A percentile compares a stretch with the other conserved stretches of the same genome.
phyloP scores from a whole-genome alignment of 2,113 vertebrate species.

The Chrysochloris asiatica region DNA sequence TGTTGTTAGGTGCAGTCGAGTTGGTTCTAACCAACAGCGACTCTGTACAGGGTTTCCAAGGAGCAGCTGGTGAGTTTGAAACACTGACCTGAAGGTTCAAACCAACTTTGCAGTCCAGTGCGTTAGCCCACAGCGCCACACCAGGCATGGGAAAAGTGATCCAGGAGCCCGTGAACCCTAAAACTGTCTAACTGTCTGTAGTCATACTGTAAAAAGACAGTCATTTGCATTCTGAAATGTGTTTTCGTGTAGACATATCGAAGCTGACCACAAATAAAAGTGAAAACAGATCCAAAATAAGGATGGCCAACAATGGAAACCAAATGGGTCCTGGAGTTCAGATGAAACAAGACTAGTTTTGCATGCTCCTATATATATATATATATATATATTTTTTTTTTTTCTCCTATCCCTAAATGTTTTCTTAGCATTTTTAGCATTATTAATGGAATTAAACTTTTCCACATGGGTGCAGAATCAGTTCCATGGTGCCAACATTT shows the following conservation, averaged over 20 bases:
- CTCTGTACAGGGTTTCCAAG: no score
- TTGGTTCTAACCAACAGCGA: no score
- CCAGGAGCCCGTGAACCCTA: conserved; percentile 73
- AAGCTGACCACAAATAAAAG: conserved; percentile 76
- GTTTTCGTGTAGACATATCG: conserved; percentile 76
- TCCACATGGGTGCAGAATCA: conserved; percentile 66
- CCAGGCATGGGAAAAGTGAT: conserved; percentile 71
- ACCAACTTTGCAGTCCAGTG: no score
- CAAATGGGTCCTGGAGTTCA: conserved; percentile 69
- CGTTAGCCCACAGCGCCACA: no score
- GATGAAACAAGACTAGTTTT: conserved; percentile 50
- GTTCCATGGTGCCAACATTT: conserved; percentile 46
- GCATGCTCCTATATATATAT: conserved; percentile 16
- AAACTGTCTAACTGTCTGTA: conserved; percentile 75
- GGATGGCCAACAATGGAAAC: conserved; percentile 65
- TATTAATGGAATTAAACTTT: conserved; percentile 70
- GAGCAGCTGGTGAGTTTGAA: no score
- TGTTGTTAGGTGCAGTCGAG: no score
- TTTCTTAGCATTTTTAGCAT: conserved; percentile 71
- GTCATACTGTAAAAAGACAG: conserved; percentile 75
- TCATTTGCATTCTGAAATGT: conserved; percentile 71
- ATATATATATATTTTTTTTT: no score
- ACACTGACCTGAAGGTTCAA: no score
- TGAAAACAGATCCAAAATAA: conserved; percentile 78
- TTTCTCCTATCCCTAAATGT: not conserved